A percentile compares a stretch with the other conserved stretches of the same genome.
Conservation (phyloP, 2,113 vertebrate species). For the Phycodurus eques region DNA sequence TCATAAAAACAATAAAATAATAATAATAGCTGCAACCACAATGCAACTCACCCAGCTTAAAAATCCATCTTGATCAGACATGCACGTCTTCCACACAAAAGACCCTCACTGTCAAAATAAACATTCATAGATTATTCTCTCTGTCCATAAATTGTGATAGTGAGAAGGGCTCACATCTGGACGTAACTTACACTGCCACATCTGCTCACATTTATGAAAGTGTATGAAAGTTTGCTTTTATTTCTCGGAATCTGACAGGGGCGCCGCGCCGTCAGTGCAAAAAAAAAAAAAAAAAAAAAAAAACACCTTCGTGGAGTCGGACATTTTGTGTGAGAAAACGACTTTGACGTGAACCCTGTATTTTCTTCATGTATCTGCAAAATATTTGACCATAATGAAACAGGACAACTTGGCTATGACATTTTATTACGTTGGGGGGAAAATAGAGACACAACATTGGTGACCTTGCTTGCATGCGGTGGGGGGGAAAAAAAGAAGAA, state of each 20-base stretch:
- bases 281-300: constrained; percentile 2
- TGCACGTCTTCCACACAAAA: constrained; percentile 24
- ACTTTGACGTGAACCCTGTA: constrained; percentile 46
- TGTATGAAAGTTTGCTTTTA: constrained; percentile 66
- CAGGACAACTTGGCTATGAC: neutral
- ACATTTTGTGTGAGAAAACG: constrained; percentile 42
- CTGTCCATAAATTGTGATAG: constrained; percentile 47
- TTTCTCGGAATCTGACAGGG: constrained; percentile 52
- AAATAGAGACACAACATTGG: constrained; percentile 5
- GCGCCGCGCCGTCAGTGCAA: constrained; percentile 39
- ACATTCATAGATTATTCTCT: constrained; percentile 39
- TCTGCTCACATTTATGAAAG: constrained; percentile 59
- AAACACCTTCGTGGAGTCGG: constrained; percentile 42
- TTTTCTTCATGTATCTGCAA: constrained; percentile 10
- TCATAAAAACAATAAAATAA: constrained; percentile 1
- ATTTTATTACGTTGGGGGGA: neutral
- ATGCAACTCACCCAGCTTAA: neutral
- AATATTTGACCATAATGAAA: constrained; percentile 2
- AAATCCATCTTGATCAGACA: constrained; percentile 30
- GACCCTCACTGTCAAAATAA: constrained; percentile 49
- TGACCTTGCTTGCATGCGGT: constrained; percentile 20
- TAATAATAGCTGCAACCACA: constrained; percentile 15
- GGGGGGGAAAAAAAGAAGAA: neutral
- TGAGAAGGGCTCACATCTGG: constrained; percentile 42
- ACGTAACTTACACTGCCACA: constrained; percentile 47